Percentiles rank a stretch among this genome's conserved stretches.
Evolutionary conservation across 2,113 vertebrate species (phyloP).

Genomic region (Octodon degus): DNA sequence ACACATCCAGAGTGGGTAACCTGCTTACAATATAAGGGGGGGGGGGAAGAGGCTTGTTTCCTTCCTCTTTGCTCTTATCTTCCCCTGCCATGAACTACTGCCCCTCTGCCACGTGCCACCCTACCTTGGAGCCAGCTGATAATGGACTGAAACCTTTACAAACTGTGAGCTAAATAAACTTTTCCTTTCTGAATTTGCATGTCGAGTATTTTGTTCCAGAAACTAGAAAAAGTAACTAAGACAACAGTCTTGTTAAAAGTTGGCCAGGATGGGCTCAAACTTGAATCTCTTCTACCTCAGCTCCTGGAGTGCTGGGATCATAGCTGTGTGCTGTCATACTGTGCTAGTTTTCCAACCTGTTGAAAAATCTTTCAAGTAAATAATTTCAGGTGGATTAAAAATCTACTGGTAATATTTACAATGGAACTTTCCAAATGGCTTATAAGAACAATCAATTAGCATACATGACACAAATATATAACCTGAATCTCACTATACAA

Average conservation of each 20-base stretch:
- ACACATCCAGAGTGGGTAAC: background rate
- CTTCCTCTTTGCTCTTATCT: background rate
- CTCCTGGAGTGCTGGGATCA: background rate
- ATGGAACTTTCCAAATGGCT: background rate
- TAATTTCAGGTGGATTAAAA: background rate
- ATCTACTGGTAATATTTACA: slow-evolving; percentile 32
- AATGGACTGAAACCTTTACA: background rate
- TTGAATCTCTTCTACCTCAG: background rate
- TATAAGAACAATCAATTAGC: background rate
- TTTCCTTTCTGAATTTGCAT: background rate
- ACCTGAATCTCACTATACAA: background rate
- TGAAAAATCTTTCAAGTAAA: slow-evolving; percentile 10
- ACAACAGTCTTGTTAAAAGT: background rate
- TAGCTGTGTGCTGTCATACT: background rate
- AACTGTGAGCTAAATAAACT: background rate
- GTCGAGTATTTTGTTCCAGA: background rate
- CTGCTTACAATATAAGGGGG: background rate
- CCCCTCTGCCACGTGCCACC: background rate
- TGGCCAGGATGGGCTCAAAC: background rate
- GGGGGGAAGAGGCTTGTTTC: background rate
- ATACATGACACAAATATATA: background rate
- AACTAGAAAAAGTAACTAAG: background rate
- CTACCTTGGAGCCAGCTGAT: background rate
- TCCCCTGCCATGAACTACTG: background rate
- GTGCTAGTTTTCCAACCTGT: background rate